These are phyloP conservation scores for Watsonalla binaria DNA, from an alignment of 2,888 invertebrate species.

Conservation along the genomic window DNA sequence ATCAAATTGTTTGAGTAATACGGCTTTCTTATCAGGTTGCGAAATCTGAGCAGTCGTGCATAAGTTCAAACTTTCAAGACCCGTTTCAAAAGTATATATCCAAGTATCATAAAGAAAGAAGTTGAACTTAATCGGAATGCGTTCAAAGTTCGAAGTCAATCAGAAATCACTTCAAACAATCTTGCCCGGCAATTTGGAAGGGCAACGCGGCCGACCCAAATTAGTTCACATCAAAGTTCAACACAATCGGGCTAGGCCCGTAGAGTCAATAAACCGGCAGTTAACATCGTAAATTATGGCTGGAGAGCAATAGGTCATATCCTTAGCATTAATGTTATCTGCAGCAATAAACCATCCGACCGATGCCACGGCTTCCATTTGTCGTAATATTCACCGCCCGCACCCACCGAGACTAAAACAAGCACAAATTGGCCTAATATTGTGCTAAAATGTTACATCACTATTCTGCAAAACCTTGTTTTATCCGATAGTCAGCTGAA, in stretches of 20 bases:
- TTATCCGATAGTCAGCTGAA: not conserved
- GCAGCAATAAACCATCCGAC: slow-evolving; percentile 40
- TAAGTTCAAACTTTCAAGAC: too few relatives aligned
- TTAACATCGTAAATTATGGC: slow-evolving; percentile 44
- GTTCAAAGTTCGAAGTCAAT: not conserved
- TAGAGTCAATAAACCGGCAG: slow-evolving; percentile 40
- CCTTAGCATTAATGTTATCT: slow-evolving; percentile 53
- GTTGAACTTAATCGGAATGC: not conserved
- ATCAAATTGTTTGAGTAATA: too few relatives aligned
- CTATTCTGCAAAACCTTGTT: not conserved
- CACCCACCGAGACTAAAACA: slow-evolving; percentile 1
- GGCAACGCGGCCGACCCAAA: slow-evolving; percentile 8
- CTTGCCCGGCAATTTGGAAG: not conserved
- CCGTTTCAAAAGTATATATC: not conserved
- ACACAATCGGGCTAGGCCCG: slow-evolving; percentile 27
- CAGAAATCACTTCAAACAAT: not conserved
- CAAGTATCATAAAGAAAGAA: not conserved
- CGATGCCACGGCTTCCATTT: slow-evolving; percentile 32
- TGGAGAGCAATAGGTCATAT: slow-evolving; percentile 42
- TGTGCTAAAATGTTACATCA: slow-evolving; percentile 11
- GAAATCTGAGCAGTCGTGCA: too few relatives aligned
- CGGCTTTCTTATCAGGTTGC: too few relatives aligned
- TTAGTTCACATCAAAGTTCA: slow-evolving; percentile 27
- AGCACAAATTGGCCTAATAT: slow-evolving; percentile 13
- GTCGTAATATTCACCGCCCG: slow-evolving; percentile 32